Evolutionary conservation across 2,797 vertebrate genomes (phyloP).

Genomic region (Tinamus major): DNA sequence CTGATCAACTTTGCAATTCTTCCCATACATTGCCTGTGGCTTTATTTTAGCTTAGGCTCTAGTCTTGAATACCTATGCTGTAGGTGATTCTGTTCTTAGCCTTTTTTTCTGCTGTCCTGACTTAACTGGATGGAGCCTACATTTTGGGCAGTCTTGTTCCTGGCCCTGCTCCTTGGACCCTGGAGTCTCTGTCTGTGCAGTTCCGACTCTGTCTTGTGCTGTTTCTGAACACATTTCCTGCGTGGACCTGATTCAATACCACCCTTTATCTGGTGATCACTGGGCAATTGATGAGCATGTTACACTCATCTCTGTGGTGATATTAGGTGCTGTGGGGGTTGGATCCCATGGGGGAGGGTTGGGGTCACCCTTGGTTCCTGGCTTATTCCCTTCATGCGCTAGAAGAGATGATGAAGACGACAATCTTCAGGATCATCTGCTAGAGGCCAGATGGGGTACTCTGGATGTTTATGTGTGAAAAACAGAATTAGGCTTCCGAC

Average conservation of each 20-base stretch:
- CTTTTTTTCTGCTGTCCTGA: not conserved
- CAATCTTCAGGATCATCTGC: not conserved
- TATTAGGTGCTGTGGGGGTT: not conserved
- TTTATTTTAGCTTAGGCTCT: not conserved
- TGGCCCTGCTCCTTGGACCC: not conserved
- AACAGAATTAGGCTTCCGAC: not conserved
- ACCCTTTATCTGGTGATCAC: not conserved
- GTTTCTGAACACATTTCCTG: not conserved
- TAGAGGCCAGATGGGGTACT: not conserved
- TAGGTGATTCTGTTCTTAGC: not conserved
- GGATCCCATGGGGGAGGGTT: not conserved
- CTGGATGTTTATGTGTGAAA: not conserved
- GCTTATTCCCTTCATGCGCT: not conserved
- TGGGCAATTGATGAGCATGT: not conserved
- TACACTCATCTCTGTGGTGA: rapidly evolving
- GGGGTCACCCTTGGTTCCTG: no score
- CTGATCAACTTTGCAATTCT: not conserved
- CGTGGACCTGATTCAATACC: not conserved
- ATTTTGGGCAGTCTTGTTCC: not conserved
- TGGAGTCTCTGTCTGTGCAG: not conserved
- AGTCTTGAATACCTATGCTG: rapidly evolving
- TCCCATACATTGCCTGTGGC: rapidly evolving
- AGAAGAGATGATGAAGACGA: not conserved
- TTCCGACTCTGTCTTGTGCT: not conserved
- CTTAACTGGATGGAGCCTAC: not conserved